These are phyloP conservation scores for Proteles cristata DNA, from an alignment of 2,113 vertebrate genomes.

Conservation along the genomic window DNA sequence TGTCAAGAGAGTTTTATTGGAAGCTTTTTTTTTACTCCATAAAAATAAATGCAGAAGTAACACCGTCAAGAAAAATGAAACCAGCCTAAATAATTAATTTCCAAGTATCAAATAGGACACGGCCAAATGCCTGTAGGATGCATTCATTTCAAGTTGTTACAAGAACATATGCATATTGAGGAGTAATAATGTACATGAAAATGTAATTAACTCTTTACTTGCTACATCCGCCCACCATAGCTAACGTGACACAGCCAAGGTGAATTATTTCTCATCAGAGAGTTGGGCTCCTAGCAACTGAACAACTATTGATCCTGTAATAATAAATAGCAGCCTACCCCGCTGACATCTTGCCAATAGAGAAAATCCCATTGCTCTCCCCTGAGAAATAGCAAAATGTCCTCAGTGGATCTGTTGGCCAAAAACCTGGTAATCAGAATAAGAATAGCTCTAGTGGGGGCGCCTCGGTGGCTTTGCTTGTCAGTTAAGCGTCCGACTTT, in stretches of 20 bases:
- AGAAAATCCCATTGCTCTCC: constrained; percentile 65
- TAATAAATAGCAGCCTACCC: constrained; percentile 63
- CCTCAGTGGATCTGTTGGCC: constrained; percentile 58
- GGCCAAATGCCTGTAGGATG: constrained; percentile 69
- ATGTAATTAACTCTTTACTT: constrained; percentile 78
- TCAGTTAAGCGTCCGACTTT: no score
- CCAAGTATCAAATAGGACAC: constrained; percentile 79
- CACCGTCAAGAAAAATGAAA: constrained; percentile 68
- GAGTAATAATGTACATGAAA: constrained; percentile 73
- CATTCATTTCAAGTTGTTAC: constrained; percentile 69
- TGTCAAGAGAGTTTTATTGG: constrained; percentile 67
- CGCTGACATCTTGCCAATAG: constrained; percentile 63
- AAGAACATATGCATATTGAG: constrained; percentile 63
- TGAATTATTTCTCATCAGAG: constrained; percentile 72
- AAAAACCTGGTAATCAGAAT: constrained; percentile 6
- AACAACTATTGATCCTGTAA: constrained; percentile 72
- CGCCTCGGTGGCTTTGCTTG: no score
- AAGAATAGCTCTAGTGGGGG: background rate
- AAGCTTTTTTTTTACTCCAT: constrained; percentile 65
- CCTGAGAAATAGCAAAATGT: constrained; percentile 58
- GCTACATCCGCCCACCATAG: constrained; percentile 55
- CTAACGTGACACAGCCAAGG: constrained; percentile 30
- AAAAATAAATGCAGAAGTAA: constrained; percentile 78
- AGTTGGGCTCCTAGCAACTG: constrained; percentile 42
- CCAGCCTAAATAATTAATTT: constrained; percentile 80